These are phyloP conservation scores for Dynastes grantii DNA, from an alignment of 2,888 invertebrate species.

Conservation along the genomic window DNA sequence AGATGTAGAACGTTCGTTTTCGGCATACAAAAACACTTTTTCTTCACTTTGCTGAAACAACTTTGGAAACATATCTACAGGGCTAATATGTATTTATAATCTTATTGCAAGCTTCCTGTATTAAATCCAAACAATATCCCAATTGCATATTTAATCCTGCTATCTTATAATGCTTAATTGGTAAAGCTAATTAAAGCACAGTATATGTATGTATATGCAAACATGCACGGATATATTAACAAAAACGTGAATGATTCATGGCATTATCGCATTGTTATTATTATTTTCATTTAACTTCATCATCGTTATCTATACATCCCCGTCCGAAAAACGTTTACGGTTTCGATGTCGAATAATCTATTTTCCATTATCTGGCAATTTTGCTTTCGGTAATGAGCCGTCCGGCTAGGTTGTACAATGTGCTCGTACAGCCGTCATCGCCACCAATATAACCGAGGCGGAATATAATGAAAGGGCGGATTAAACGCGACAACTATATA, in stretches of 20 bases:
- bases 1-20: no score
- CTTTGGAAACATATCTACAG: no score
- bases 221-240: neutral
- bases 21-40: no score
- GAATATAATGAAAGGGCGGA: neutral
- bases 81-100: no score
- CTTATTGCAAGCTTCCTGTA: neutral
- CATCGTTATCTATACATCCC: neutral
- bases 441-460: neutral
- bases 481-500: neutral
- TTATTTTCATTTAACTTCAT: neutral
- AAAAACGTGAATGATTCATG: neutral
- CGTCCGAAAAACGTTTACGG: slow-evolving; percentile 6
- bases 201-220: no score
- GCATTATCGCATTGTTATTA: neutral
- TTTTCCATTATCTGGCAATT: slow-evolving; percentile 23
- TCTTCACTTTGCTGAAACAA: no score
- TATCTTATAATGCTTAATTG: neutral
- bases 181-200: neutral
- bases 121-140: slow-evolving; percentile 1
- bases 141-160: slow-evolving; percentile 7
- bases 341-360: slow-evolving; percentile 22
- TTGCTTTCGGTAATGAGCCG: slow-evolving; percentile 3
- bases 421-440: neutral
- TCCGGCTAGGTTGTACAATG: neutral